Evolutionary conservation across 2,113 vertebrate genomes (phyloP), one percentile per base, ranked within the genome.

Genomic region (Agelaius phoeniceus): DNA sequence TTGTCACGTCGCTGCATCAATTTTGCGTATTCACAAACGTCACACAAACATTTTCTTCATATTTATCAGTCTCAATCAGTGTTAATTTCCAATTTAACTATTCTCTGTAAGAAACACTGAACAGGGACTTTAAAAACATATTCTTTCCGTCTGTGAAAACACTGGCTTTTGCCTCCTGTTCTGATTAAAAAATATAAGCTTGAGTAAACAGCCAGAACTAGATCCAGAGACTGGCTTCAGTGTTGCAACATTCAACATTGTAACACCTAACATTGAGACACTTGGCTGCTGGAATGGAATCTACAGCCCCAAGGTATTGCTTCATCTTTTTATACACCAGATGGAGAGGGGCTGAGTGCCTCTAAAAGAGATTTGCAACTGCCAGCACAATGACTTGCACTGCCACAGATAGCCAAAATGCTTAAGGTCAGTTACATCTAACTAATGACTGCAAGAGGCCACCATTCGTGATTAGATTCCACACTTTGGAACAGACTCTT

Each of bases 211-310:
- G 67, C 30, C 61, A 96, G 75, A 84, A 81, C 52, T 59, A 84
- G 65, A 89, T 75, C 61, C 87, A 89, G 72, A 69, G 59, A 76
- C 72, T 87, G 65, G 84, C 23, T 72, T 55, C 7, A 10, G 43
- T 93, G 84, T 89, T 87, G 69, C 78, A 82, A 72, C 87, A 87
- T 63, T 75, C 69, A 89, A 52, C 61, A 78, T 15, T 52, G 1
- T 63, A 94, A 87, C 87, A 89, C 92, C 87, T 93, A 93, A 94
- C 77, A 89, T 1, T 14, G 81, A 94, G 57, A 76, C 66, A 71
- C 49, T 51, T 87, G 61, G 61, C 81, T 93, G 84, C 61, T 91
- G 62, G 66, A 84, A 89, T 27, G 72, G 74, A 87, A 91, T 87
- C 81, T 75, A 87, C 48, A 84, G 77, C 48, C 57, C 35, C 35